Conservation (phyloP, 2,888 invertebrate genomes). For the Ophioninae sp. region DNA sequence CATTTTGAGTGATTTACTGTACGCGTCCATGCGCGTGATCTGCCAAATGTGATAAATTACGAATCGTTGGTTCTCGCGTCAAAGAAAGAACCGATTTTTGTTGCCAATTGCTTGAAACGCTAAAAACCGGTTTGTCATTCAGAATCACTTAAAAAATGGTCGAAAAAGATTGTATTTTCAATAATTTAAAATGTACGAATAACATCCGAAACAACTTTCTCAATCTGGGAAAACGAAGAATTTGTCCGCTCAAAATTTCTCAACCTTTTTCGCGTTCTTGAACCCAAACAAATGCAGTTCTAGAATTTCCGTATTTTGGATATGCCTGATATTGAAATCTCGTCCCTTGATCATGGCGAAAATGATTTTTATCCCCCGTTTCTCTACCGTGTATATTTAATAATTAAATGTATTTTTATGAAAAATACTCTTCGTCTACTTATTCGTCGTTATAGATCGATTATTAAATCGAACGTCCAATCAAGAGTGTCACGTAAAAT, state of each 20-base stretch:
- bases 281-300: not conserved
- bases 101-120: too few relatives aligned
- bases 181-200: not conserved
- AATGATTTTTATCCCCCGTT: not conserved
- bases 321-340: not conserved
- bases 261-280: too few relatives aligned
- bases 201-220: not conserved
- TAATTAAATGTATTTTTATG: not conserved
- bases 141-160: too few relatives aligned
- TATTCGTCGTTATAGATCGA: not conserved
- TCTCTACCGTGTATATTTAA: not conserved
- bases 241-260: not conserved
- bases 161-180: too few relatives aligned
- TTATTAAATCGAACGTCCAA: not conserved
- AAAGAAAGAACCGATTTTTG: not conserved
- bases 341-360: not conserved
- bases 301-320: not conserved
- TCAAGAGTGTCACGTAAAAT: not conserved
- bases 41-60: not conserved
- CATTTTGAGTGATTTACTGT: constrained; percentile 23
- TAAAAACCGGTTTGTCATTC: too few relatives aligned
- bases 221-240: not conserved
- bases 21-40: not conserved
- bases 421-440: not conserved
- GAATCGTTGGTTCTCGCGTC: not conserved